These are phyloP conservation scores for Ascidia mentula DNA, from an alignment of 23 tunicate species.

Conservation along the genomic window DNA sequence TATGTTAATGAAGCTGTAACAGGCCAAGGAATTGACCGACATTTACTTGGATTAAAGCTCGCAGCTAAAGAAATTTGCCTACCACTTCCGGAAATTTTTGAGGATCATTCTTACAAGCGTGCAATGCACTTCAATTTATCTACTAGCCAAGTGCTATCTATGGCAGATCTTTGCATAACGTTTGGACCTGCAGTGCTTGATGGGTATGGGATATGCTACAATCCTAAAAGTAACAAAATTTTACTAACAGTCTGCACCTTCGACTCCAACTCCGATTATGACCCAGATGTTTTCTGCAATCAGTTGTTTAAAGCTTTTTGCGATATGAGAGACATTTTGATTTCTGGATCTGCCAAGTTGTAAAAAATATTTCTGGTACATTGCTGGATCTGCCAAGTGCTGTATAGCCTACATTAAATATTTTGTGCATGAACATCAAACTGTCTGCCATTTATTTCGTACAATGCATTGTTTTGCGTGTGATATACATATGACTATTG, in stretches of 20 bases:
- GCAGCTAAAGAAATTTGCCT: conserved; percentile 47
- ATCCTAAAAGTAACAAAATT: conserved; percentile 65
- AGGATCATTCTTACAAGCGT: conserved; percentile 59
- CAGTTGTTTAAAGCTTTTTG: conserved; percentile 38
- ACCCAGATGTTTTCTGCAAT: conserved; percentile 26
- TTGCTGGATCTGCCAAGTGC: too few species aligned
- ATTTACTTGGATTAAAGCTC: conserved; percentile 64
- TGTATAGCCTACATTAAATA: too few species aligned
- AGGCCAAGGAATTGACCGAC: conserved; percentile 88
- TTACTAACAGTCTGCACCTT: conserved; percentile 53
- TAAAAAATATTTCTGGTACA: too few species aligned
- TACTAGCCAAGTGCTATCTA: conserved; percentile 77
- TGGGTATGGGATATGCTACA: conserved; percentile 87
- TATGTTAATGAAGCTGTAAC: conserved; percentile 59
- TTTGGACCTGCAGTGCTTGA: conserved; percentile 82
- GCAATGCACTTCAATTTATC: conserved; percentile 86
- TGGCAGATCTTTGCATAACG: conserved; percentile 87
- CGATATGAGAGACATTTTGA: conserved; percentile 55
- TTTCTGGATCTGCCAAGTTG: conserved; percentile 27
- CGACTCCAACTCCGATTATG: conserved; percentile 48
- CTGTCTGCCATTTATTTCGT: too few species aligned
- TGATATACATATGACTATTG: too few species aligned
- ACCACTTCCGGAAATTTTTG: conserved; percentile 57
- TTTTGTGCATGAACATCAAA: too few species aligned
- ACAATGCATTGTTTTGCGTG: too few species aligned